These are phyloP conservation scores for Acanthoscelides obtectus DNA, from an alignment of 2,888 invertebrate species.

Conservation along the genomic window DNA sequence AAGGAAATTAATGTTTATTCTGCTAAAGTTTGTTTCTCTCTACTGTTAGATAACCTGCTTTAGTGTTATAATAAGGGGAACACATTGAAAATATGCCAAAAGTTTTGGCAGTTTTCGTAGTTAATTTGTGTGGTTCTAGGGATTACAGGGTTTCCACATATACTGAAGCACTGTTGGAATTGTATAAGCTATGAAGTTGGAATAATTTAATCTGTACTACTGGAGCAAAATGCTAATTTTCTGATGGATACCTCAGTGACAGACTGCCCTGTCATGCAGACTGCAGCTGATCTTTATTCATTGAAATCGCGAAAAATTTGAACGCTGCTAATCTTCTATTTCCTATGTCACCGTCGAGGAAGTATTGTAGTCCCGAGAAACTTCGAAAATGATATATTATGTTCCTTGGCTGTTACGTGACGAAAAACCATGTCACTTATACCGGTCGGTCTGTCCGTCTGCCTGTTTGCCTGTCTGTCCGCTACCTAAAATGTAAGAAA, in stretches of 20 bases:
- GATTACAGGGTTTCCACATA: neutral
- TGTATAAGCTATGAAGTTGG: neutral
- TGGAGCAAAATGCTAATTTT: neutral
- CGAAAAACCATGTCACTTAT: too few species aligned
- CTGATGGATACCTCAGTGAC: neutral
- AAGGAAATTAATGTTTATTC: slow-evolving; percentile 50
- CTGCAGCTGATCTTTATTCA: too few species aligned
- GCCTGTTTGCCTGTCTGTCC: too few species aligned
- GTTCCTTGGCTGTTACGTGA: too few species aligned
- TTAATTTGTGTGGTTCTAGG: neutral
- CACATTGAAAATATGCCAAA: slow-evolving; percentile 10
- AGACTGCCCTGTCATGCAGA: neutral
- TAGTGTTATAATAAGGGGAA: slow-evolving; percentile 31
- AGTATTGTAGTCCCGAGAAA: too few species aligned
- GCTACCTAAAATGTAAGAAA: too few species aligned
- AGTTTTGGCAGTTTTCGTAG: neutral
- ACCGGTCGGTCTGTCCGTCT: too few species aligned
- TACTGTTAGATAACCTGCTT: slow-evolving; percentile 35
- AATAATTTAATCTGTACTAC: neutral
- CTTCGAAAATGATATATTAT: too few species aligned
- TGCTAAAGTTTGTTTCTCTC: slow-evolving; percentile 43
- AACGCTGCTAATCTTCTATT: too few species aligned
- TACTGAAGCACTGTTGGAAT: neutral
- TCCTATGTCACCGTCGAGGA: too few species aligned
- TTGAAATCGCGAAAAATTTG: too few species aligned